Evolutionary conservation across 2,797 vertebrate species (phyloP).

Genomic region (Vultur gryphus): DNA sequence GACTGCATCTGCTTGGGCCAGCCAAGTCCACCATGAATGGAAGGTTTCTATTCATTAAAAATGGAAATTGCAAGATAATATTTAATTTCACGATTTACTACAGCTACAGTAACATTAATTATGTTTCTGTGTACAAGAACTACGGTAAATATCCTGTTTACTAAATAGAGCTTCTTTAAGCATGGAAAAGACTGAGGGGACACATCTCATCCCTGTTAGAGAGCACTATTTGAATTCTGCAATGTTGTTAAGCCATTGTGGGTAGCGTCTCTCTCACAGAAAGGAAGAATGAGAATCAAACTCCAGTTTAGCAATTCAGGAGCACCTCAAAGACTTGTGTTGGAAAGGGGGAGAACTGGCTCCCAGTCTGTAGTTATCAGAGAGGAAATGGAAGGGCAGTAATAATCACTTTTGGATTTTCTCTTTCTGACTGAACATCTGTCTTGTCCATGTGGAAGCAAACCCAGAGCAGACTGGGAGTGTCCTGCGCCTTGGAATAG

Average conservation of each 20-base stretch:
- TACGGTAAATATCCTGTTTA: neutral
- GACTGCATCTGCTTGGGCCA: neutral
- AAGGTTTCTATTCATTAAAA: neutral
- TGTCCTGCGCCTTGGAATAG: neutral
- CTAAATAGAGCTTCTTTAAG: neutral
- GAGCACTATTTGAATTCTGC: neutral
- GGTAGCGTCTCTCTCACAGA: neutral
- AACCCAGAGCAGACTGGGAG: neutral
- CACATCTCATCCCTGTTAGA: neutral
- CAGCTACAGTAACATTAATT: neutral
- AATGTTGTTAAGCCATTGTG: neutral
- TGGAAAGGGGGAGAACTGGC: neutral
- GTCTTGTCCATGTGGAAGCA: neutral
- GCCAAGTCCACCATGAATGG: neutral
- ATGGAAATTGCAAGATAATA: neutral
- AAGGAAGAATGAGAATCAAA: neutral
- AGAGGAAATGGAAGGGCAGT: neutral
- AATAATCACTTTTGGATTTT: neutral
- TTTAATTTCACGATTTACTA: neutral
- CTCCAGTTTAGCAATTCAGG: neutral
- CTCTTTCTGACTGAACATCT: neutral
- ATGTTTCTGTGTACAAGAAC: neutral
- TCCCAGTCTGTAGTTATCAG: neutral
- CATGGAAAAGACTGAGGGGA: neutral
- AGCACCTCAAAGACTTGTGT: neutral